These are phyloP conservation scores for Rhipidura dahli DNA, from an alignment of 2,113 vertebrate genomes.

Conservation along the genomic window DNA sequence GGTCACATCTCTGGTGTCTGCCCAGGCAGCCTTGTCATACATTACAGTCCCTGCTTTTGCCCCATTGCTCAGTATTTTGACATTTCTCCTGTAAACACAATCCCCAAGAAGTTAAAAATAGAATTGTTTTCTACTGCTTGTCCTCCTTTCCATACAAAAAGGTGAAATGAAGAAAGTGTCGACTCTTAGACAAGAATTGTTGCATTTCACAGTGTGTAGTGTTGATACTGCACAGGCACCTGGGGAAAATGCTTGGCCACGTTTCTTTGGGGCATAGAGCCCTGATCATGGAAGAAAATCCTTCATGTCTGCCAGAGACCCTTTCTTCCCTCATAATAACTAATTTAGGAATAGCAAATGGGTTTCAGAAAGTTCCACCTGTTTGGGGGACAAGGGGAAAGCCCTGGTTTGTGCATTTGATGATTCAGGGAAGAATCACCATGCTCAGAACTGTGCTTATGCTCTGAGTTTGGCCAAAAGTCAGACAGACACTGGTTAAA, in stretches of 20 bases:
- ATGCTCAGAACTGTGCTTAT: not conserved
- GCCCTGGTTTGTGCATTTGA: not conserved
- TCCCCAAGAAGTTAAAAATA: slow-evolving; percentile 1
- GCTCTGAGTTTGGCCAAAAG: not conserved
- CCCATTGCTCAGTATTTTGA: not conserved
- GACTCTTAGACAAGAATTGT: not conserved
- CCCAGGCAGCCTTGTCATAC: not conserved
- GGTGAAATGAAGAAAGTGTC: not conserved
- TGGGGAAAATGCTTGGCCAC: not conserved
- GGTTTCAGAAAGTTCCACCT: not conserved
- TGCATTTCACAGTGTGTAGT: not conserved
- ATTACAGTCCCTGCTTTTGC: not conserved
- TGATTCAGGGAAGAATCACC: not conserved
- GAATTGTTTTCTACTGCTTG: not conserved
- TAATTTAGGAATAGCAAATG: not conserved
- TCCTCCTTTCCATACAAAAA: not conserved
- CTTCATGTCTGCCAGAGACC: not conserved
- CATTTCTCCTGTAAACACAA: slow-evolving; percentile 18
- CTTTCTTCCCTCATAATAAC: not conserved
- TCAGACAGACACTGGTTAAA: not conserved
- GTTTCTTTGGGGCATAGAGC: not conserved
- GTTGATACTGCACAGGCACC: not conserved
- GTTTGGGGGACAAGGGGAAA: not conserved
- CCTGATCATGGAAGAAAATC: not conserved
- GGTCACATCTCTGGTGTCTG: slow-evolving; percentile 1